A percentile compares a stretch with the other conserved stretches of the same genome.
Evolutionary conservation across 2,113 vertebrate genomes (phyloP).

Genomic region (Anthoscopus minutus): DNA sequence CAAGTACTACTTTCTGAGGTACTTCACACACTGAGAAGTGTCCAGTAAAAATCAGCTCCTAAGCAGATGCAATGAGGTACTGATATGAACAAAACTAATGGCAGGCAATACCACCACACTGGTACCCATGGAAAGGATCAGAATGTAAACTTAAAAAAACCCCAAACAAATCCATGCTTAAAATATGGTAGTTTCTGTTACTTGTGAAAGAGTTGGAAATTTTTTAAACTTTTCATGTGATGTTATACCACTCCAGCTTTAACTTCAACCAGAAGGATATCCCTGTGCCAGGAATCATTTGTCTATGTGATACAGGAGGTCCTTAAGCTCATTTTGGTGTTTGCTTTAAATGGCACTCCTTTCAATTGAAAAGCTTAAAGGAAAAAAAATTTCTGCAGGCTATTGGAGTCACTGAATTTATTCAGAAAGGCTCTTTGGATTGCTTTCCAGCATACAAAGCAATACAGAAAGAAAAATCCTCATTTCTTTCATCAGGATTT

Average conservation of each 20-base stretch:
- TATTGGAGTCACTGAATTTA: neutral
- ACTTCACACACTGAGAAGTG: neutral
- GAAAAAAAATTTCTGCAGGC: neutral
- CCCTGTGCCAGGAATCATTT: neutral
- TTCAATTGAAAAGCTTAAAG: constrained; percentile 24
- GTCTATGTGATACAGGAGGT: neutral
- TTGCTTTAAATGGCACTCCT: constrained; percentile 2
- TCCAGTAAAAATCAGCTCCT: neutral
- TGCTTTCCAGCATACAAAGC: constrained; percentile 31
- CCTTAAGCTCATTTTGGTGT: constrained; percentile 26
- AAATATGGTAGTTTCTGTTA: neutral
- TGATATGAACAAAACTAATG: neutral
- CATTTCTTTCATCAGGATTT: constrained; percentile 42
- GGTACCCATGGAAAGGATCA: neutral
- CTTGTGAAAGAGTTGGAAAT: neutral
- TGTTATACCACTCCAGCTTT: neutral
- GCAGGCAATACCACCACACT: neutral
- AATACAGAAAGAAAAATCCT: neutral
- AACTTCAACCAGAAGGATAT: neutral
- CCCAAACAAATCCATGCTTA: neutral
- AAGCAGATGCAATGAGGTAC: neutral
- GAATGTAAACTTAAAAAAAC: neutral
- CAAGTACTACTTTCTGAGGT: neutral
- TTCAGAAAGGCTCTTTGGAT: constrained; percentile 11
- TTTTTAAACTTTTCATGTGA: neutral